Evolutionary conservation across 2,113 vertebrate species (phyloP).

Genomic region (Sorex fumeus): DNA sequence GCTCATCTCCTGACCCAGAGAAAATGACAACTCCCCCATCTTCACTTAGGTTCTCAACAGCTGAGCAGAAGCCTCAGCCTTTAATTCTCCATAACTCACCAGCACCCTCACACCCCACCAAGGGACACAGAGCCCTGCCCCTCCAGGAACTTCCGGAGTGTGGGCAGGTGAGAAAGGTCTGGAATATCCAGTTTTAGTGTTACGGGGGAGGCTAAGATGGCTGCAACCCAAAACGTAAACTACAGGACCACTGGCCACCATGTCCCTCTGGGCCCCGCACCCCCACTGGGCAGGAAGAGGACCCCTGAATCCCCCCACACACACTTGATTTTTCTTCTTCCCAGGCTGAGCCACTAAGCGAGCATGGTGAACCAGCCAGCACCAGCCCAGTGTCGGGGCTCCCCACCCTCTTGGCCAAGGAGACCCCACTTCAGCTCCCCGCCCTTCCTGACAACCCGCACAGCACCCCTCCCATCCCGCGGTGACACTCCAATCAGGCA

Average conservation of each 20-base stretch:
- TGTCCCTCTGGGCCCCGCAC: neutral
- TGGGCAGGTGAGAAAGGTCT: too few species aligned
- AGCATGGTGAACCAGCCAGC: neutral
- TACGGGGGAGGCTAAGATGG: neutral
- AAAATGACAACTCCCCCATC: too few species aligned
- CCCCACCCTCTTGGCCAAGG: neutral
- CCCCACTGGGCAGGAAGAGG: neutral
- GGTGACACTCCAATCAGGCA: slow-evolving; percentile 48
- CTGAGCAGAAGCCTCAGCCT: too few species aligned
- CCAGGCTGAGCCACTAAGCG: neutral
- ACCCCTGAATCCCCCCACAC: too few species aligned
- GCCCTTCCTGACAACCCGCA: slow-evolving; percentile 36
- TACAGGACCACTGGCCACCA: neutral
- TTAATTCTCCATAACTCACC: too few species aligned
- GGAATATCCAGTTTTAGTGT: neutral
- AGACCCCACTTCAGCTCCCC: slow-evolving; percentile 14
- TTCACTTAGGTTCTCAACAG: too few species aligned
- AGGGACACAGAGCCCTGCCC: neutral
- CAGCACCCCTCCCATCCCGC: neutral
- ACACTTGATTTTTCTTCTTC: slow-evolving; percentile 9
- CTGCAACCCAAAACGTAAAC: neutral
- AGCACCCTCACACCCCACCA: neutral
- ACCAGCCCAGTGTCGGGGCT: too few species aligned
- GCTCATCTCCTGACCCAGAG: too few species aligned
- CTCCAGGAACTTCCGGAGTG: too few species aligned